phyloP scores from a whole-genome alignment of 2,797 vertebrate species.

The Euthynnus affinis region DNA sequence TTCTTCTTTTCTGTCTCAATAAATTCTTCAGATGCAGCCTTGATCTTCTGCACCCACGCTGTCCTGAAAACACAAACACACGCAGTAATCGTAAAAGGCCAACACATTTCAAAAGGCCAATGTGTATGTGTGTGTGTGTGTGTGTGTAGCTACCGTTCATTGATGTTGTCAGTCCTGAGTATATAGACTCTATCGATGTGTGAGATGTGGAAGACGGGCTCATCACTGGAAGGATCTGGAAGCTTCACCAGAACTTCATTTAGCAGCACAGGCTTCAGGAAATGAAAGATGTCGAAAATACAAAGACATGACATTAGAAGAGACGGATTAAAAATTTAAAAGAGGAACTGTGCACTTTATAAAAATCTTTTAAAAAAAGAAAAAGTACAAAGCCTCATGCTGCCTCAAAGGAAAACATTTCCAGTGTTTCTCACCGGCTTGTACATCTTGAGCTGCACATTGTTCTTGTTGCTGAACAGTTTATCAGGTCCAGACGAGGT shows the following conservation, averaged over 20 bases:
- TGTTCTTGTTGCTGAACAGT: slow-evolving; percentile 93
- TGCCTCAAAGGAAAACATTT: not conserved
- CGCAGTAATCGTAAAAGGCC: not conserved
- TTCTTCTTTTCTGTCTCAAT: slow-evolving; percentile 97
- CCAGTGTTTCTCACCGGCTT: slow-evolving; percentile 88
- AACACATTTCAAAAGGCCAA: not conserved
- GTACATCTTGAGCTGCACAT: slow-evolving; percentile 94
- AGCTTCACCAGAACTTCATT: slow-evolving; percentile 97
- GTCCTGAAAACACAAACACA: slow-evolving; percentile 84
- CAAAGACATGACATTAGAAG: not conserved
- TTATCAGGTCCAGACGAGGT: slow-evolving; percentile 91
- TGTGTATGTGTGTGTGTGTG: not conserved
- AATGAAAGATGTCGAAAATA: slow-evolving; percentile 17
- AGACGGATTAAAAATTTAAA: not conserved
- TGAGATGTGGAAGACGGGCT: slow-evolving; percentile 96
- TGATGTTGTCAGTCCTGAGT: slow-evolving; percentile 94
- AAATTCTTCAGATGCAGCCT: slow-evolving; percentile 94
- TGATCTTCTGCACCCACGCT: slow-evolving; percentile 98
- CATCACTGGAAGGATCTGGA: slow-evolving; percentile 95
- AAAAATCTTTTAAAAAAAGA: not conserved
- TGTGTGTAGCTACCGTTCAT: slow-evolving; percentile 88
- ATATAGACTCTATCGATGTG: slow-evolving; percentile 97
- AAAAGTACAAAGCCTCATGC: not conserved
- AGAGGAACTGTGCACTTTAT: not conserved
- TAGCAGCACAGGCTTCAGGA: slow-evolving; percentile 92